phyloP scores from a whole-genome alignment of 30 jellyfish, hydroid and myxozoan genomes.

The Chrysaora quinquecirrha region DNA sequence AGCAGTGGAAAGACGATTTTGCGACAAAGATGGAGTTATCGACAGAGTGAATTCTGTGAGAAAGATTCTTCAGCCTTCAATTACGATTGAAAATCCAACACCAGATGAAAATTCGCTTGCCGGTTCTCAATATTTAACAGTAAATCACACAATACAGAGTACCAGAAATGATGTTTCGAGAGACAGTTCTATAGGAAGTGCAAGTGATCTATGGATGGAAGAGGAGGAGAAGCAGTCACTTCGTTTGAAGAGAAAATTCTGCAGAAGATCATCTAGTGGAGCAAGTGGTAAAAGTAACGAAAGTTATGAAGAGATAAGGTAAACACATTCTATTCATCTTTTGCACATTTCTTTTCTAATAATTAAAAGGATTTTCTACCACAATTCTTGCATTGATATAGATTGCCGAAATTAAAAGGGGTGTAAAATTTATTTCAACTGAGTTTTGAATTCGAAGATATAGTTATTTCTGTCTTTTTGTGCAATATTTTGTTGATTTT shows the following conservation, averaged over 20 bases:
- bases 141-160: not conserved
- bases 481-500: too few species aligned
- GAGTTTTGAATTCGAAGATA: too few species aligned
- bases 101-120: conserved; percentile 36
- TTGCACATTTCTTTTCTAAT: too few species aligned
- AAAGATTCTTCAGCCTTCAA: conserved; percentile 37
- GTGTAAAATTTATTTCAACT: too few species aligned
- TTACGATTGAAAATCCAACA: conserved; percentile 45
- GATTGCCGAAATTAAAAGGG: too few species aligned
- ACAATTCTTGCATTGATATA: too few species aligned
- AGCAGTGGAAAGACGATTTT: conserved; percentile 32
- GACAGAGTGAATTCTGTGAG: conserved; percentile 23
- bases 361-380: too few species aligned
- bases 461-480: too few species aligned
- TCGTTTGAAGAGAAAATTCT: conserved; percentile 5
- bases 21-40: not conserved
- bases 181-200: conserved; percentile 73
- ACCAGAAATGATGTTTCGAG: conserved; percentile 20
- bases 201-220: conserved; percentile 69
- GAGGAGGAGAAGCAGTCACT: conserved; percentile 38
- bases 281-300: conserved; percentile 54
- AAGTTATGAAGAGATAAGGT: conserved; percentile 40
- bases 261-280: conserved; percentile 49
- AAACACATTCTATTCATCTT: not conserved
- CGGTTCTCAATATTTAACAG: not conserved